These are phyloP conservation scores for Dicrostonyx torquatus DNA, from an alignment of 2,797 vertebrate species.

Conservation along the genomic window DNA sequence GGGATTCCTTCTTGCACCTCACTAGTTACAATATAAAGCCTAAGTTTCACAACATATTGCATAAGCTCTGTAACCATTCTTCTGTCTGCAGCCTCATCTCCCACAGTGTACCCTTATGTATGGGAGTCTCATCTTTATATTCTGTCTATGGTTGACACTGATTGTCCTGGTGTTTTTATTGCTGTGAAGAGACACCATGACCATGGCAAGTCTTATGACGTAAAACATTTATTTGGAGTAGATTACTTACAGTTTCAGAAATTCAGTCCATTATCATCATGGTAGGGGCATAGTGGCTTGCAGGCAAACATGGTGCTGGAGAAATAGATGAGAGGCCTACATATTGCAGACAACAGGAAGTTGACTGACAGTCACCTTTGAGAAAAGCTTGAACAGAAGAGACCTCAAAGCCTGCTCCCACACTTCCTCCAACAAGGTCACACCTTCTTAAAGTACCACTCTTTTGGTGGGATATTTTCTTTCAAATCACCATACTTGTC, in stretches of 20 bases:
- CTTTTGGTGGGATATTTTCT: not conserved
- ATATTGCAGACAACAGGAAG: not conserved
- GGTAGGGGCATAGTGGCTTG: not conserved
- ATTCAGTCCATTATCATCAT: not conserved
- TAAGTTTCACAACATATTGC: accelerated
- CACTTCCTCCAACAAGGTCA: not conserved
- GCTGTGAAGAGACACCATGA: not conserved
- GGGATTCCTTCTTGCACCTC: not conserved
- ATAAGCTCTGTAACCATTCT: not conserved
- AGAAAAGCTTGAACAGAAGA: not conserved
- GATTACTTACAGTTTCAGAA: not conserved
- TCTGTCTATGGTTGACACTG: not conserved
- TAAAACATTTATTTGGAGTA: not conserved
- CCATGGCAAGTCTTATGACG: not conserved
- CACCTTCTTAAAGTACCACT: not conserved
- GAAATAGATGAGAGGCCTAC: not conserved
- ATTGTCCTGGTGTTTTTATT: not conserved
- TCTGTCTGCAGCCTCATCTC: not conserved
- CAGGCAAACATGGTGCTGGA: not conserved
- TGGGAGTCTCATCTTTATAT: not conserved
- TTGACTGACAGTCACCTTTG: not conserved
- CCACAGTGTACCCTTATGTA: too few relatives aligned
- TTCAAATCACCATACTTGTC: not conserved
- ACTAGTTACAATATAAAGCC: not conserved
- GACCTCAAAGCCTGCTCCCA: not conserved